Evolutionary conservation across 2,888 invertebrate species (phyloP), one percentile per base, ranked within the genome.

Genomic region (Trissolcus japonicus): DNA sequence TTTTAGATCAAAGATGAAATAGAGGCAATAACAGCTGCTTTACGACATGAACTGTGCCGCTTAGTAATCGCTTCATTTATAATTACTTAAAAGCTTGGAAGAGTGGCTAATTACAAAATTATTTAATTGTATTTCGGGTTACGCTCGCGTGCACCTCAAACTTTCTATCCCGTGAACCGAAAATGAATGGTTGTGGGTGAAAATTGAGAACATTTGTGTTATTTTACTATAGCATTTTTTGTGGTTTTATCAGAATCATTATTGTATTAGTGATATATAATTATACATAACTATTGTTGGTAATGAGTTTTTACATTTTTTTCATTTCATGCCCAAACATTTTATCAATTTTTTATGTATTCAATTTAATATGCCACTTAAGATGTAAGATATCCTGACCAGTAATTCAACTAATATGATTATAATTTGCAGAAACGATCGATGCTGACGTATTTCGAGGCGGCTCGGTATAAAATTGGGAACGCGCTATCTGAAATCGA

Each of bases 391-490:
- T 29, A 46, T 13, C 43, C n/a, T 46, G n/a, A 9, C n/a, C 13
- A 13, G 13, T 14, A 2, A 46, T 14, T 13, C 13, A 46, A 46
- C 14, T 14, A 46, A 46, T 46, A 13, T 46, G 43, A 46, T 53
- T 6, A n/a, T 16, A 53, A 69, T 68, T 56, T 60, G 6, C 89
- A 98, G 97, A 96, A 97, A 92, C 94, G 95, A 86, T 95, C 96
- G 17, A 97, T 97, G 95, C 90, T 97, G 80, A 94, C 96, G 13
- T 98, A 97, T 87, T 90, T 98, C 84, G 98, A 98, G 89, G 98
- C 97, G 3, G 94, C 96, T 11, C 93, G 95, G 81, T 95, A 94
- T 87, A 98, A 98, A 90, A 93, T 98, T 54, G 94, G 95, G 68
- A 93, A 94, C 60, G 94, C 95, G 29, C 89, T 98, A 59, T 93